phyloP scores from a whole-genome alignment of 2,113 vertebrate genomes.

The Cololabis saira region DNA sequence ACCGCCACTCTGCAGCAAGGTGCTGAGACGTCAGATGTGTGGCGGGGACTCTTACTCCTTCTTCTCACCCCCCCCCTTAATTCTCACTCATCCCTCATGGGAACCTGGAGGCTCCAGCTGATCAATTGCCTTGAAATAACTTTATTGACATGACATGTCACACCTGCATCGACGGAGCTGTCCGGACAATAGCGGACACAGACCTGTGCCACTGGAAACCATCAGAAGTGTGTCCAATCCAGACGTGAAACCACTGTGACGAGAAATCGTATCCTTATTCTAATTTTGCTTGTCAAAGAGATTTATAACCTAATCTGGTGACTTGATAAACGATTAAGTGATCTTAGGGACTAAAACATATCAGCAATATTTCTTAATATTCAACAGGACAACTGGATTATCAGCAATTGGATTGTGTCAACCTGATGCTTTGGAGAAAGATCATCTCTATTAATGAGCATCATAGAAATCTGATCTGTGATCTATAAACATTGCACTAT shows the following conservation, averaged over 20 bases:
- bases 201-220: not conserved
- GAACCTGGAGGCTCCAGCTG: conserved; percentile 47
- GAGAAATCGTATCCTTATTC: too few species aligned
- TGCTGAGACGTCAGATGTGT: conserved; percentile 61
- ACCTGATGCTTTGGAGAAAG: too few species aligned
- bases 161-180: conserved; percentile 68
- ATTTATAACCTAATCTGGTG: too few species aligned
- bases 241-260: not conserved
- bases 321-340: too few species aligned
- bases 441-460: too few species aligned
- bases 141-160: conserved; percentile 77
- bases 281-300: not conserved
- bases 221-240: not conserved
- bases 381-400: too few species aligned
- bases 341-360: too few species aligned
- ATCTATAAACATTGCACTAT: too few species aligned
- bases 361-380: too few species aligned
- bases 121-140: conserved; percentile 76
- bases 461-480: too few species aligned
- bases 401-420: too few species aligned
- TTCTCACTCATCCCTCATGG: conserved; percentile 38
- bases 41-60: conserved; percentile 52
- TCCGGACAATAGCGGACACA: conserved; percentile 46
- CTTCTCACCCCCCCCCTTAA: conserved; percentile 25
- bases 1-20: too few species aligned